phyloP scores from a whole-genome alignment of 2,113 vertebrate species.

The Trochalopteron elliotii region DNA sequence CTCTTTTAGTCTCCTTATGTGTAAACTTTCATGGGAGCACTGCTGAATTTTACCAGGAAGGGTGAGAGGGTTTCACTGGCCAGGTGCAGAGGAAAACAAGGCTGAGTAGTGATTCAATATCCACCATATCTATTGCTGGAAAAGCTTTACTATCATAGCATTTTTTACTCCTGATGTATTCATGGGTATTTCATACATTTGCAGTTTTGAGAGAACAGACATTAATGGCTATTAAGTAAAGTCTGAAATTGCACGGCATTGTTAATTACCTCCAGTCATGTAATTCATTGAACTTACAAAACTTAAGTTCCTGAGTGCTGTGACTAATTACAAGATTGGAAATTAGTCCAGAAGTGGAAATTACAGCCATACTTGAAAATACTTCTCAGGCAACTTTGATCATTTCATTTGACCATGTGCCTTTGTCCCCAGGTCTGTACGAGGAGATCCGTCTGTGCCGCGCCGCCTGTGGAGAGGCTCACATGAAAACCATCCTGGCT shows the following conservation, averaged over 20 bases:
- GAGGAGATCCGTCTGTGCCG: slow-evolving; percentile 88
- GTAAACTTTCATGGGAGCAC: not conserved
- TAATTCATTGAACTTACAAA: slow-evolving; percentile 45
- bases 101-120: not conserved
- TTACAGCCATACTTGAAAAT: slow-evolving; percentile 7
- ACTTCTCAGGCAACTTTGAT: not conserved
- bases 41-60: not conserved
- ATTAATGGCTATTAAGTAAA: slow-evolving; percentile 32
- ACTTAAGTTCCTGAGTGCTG: slow-evolving; percentile 31
- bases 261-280: slow-evolving; percentile 35
- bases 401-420: not conserved
- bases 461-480: slow-evolving; percentile 87
- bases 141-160: not conserved
- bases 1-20: not conserved
- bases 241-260: not conserved
- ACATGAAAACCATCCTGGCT: slow-evolving; percentile 96
- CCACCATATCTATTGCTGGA: not conserved
- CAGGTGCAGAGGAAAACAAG: not conserved
- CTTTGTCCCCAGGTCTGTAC: slow-evolving; percentile 81
- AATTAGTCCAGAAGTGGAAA: slow-evolving; percentile 47
- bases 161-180: not conserved
- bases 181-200: not conserved
- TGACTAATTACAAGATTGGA: slow-evolving; percentile 33
- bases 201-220: not conserved
- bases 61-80: not conserved